Percentiles rank a stretch among this genome's conserved stretches.
phyloP scores from a whole-genome alignment of 2,797 vertebrate genomes.

The Gephyroberyx darwinii region DNA sequence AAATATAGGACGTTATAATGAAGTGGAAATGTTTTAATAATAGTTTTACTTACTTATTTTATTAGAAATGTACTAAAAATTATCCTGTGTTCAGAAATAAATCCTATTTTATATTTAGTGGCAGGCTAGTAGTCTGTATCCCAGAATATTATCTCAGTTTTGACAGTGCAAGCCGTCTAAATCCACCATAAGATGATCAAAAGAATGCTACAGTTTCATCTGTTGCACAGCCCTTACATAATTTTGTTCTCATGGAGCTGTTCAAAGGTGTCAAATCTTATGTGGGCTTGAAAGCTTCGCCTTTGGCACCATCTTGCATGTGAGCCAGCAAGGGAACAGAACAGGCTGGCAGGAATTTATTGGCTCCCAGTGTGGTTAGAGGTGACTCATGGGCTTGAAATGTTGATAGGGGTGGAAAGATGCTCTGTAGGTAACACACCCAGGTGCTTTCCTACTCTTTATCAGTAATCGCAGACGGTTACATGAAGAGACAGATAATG shows the following conservation, averaged over 20 bases:
- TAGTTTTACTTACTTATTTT: too few relatives aligned
- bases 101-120: too few relatives aligned
- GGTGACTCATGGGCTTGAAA: slow-evolving; percentile 67
- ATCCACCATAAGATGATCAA: slow-evolving; percentile 19
- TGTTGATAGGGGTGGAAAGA: slow-evolving; percentile 64
- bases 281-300: slow-evolving; percentile 64
- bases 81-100: too few relatives aligned
- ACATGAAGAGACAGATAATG: slow-evolving; percentile 16
- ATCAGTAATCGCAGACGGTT: slow-evolving; percentile 27
- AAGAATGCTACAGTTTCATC: slow-evolving; percentile 20
- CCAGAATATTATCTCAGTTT: background rate
- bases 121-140: too few relatives aligned
- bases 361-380: slow-evolving; percentile 39
- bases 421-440: slow-evolving; percentile 47
- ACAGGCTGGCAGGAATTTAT: slow-evolving; percentile 52
- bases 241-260: slow-evolving; percentile 50
- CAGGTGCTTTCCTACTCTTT: slow-evolving; percentile 51
- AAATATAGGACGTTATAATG: background rate
- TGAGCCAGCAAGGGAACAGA: slow-evolving; percentile 49
- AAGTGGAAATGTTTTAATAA: background rate
- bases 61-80: too few relatives aligned
- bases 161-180: slow-evolving; percentile 4
- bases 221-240: slow-evolving; percentile 58
- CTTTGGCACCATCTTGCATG: slow-evolving; percentile 53
- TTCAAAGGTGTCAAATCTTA: slow-evolving; percentile 60